Base-by-base conservation (phyloP, 2,797 vertebrate genomes). In the Etheostoma nigrum region DNA sequence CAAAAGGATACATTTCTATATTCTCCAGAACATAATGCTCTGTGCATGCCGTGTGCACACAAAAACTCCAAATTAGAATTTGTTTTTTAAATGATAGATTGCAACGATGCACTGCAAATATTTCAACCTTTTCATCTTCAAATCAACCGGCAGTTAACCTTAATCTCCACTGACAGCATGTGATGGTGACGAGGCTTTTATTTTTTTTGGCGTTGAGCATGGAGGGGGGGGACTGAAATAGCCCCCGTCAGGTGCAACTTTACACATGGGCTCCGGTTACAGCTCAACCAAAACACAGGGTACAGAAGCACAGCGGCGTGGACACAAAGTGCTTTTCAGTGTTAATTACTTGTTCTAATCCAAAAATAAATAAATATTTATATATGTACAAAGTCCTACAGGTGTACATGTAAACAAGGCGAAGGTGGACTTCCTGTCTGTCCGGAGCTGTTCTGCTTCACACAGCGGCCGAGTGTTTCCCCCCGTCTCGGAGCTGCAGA, bases 401-500 rank as follows among this genome's bases (percentile, higher is more conserved):
- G 72, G 67, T 67, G 61, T 66, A 33, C 86, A 75, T 85, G 92
- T 94, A 95, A 96, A 96, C 93, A 91, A 85, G 74, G 45, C 60
- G 49, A 6, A 1, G 72, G 72, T 36, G 76, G 65, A 47, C 65
- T 68, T 66, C 67, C 74, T 72, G 53, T 67, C 78, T 33, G 59
- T 54, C 63, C 5, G 21, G 44, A 18, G 69, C 23, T 0, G 40
- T 47, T 54, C 71, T 2, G 40, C 60, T 49, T 96, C 93, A 96
- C 81, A 93, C 88, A 33, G 86, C 86, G 53, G 92, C 88, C 0
- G 88, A 76, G 36, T 90, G 90, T 45, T 95, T 96, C 86, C 95
- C 95, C 64, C 91, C 94, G 62, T 96, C 95, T 90, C 88, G 93
- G 89, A 92, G 94, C 96, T 97, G 93, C 51, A 81, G 79, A 89